Base-by-base conservation (phyloP, 2,888 invertebrate genomes). In the Volucella zonaria region DNA sequence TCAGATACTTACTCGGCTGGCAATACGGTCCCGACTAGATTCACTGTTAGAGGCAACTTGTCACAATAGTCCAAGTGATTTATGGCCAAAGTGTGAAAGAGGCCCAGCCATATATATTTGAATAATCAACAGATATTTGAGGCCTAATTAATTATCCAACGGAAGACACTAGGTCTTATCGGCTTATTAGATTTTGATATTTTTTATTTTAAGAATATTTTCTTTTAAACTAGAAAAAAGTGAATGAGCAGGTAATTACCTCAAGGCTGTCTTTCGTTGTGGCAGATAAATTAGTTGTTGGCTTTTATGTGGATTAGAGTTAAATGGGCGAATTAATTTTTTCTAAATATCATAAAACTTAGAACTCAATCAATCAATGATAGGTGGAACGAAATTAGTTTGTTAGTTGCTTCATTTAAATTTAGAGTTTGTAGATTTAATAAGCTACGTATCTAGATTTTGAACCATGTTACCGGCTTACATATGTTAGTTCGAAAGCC, bases 221-320 rank as follows among this genome's bases (percentile, higher is more conserved):
- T 15, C 14, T 49, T 64, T 49, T 10, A 31, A 8, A n/a, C 15
- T 14, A 15, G 49, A 38, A 61, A 38, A 10, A 23, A 43, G 31
- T 54, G 67, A 23, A 42, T 51, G 18, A 42, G 40, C n/a, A 23
- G 59, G 18, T 59, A 64, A 40, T 67, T 52, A 18, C 66, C 23
- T 10, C 52, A 67, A 43, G 66, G 66, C 1, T 43, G 66, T 38
- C 38, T 23, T 54, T 66, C 61, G 14, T n/a, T 1, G 31, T 8
- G 15, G 42, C 15, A 42, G 59, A 43, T 18, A 31, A 23, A 62
- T 45, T 47, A 45, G 14, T 11, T 61, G 12, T 42, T 43, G 2
- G 12, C 12, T 43, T 18, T n/a, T 43, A 43, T 31, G 45, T 62
- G 47, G 61, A 23, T 47, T 62, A 31, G 47, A n/a, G 23, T 45